Base-by-base conservation (phyloP, 2,888 invertebrate species). In the Pecten maximus region DNA sequence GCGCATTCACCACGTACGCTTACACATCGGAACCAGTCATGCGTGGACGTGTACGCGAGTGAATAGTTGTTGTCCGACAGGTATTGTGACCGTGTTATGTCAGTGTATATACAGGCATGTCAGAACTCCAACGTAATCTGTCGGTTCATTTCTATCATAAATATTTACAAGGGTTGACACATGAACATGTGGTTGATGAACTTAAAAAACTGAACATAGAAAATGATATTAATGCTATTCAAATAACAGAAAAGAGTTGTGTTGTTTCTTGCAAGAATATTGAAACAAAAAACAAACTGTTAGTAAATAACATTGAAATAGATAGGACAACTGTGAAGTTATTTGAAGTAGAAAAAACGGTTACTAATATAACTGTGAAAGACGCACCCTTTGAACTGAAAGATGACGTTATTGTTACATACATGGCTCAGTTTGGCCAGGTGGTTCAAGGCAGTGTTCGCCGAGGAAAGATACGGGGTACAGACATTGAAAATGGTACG, bases 291-390 rank as follows among this genome's bases (percentile, higher is more conserved):
- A 74, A 28, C n/a, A 74, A 74, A 74, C 60, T 74, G 3, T 28
- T 28, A 28, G n/a, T 74, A 74, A 74, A 74, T 12, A 74, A 28
- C 60, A 74, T 74, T 74, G 60, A 74, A 28, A 74, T 74, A 74
- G 4, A 28, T 74, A 28, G 60, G n/a, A 74, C 12, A 28, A n/a
- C 28, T 28, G n/a, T 28, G 60, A 28, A 74, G 1, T 89, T n/a
- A n/a, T n/a, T n/a, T n/a, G n/a, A n/a, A n/a, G n/a, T n/a, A 28
- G 87, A 35, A 48, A 87, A 87, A 89, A 39, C n/a, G 3, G 54
- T 90, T 4, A 88, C 88, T 28, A 89, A 91, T 40, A 44, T 91
- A 35, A 89, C 88, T 10, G 40, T 60, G 8, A 88, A 89, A 35
- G 89, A 88, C 88, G 40, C 87, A 6, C 88, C 89, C 35, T 88